These are phyloP conservation scores for Ciconia nigra DNA, from an alignment of 2,797 vertebrate genomes.

Conservation along the genomic window DNA sequence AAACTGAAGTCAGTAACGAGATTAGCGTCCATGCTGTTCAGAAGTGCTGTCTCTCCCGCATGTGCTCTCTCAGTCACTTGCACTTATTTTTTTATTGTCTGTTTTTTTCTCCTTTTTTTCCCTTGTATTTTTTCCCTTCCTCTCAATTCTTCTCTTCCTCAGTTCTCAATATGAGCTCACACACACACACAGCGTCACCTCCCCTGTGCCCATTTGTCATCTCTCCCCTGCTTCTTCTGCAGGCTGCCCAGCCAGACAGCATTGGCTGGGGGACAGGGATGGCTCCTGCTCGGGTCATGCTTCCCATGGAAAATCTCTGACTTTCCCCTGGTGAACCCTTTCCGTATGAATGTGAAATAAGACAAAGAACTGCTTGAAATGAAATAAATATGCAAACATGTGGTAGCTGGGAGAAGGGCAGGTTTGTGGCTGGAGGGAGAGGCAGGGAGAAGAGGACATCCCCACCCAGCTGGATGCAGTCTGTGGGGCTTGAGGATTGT, in stretches of 20 bases:
- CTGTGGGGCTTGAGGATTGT: not conserved
- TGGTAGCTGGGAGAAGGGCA: not conserved
- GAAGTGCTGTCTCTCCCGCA: not conserved
- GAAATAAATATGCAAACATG: not conserved
- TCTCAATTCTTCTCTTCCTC: not conserved
- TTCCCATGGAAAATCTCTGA: not conserved
- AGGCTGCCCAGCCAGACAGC: not conserved
- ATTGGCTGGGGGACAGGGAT: not conserved
- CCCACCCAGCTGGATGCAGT: not conserved
- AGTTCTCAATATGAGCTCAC: not conserved
- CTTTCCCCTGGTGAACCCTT: not conserved
- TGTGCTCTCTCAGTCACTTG: not conserved
- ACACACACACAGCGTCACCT: not conserved
- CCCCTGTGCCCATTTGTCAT: not conserved
- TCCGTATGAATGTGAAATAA: not conserved
- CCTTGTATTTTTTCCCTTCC: not conserved
- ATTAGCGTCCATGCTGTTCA: conserved; percentile 20
- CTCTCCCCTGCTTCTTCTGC: not conserved
- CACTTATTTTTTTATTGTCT: not conserved
- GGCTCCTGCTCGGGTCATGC: not conserved
- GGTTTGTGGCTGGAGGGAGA: not conserved
- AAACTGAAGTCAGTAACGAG: conserved; percentile 30
- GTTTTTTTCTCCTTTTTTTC: not conserved
- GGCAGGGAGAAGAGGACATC: not conserved
- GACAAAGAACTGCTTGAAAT: not conserved